These are phyloP conservation scores for Aspidoscelis tigris DNA, from an alignment of 2,113 vertebrate genomes.

Conservation along the genomic window DNA sequence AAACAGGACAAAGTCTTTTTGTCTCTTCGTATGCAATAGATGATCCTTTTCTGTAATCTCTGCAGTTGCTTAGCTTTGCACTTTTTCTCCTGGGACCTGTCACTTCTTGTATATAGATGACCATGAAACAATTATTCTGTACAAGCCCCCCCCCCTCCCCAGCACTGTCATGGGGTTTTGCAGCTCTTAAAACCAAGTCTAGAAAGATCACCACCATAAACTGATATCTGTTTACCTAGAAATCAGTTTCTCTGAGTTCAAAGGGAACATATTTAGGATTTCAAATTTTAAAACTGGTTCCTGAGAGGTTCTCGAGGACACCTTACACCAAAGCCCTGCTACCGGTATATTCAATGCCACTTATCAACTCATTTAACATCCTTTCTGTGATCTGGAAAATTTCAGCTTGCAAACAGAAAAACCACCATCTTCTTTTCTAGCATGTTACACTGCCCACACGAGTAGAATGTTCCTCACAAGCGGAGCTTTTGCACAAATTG, in stretches of 20 bases:
- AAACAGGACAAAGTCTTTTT: not conserved
- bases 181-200: not conserved
- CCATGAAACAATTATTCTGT: not conserved
- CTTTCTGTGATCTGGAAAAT: not conserved
- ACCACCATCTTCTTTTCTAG: not conserved
- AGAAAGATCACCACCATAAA: not conserved
- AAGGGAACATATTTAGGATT: not conserved
- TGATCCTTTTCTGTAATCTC: not conserved
- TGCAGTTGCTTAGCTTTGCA: not conserved
- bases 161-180: not conserved
- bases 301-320: not conserved
- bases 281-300: too few relatives aligned
- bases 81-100: not conserved
- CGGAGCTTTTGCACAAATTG: not conserved
- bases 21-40: not conserved
- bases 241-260: not conserved
- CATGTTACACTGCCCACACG: too few relatives aligned
- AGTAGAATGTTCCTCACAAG: not conserved
- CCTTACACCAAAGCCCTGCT: not conserved
- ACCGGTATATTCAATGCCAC: not conserved
- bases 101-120: not conserved
- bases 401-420: not conserved
- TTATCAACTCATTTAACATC: not conserved
- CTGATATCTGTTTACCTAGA: not conserved
- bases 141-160: not conserved